A percentile compares a stretch with the other conserved stretches of the same genome.
Evolutionary conservation across 64 coral and sea anemone species (phyloP).

Genomic region (Astreopora myriophthalma): DNA sequence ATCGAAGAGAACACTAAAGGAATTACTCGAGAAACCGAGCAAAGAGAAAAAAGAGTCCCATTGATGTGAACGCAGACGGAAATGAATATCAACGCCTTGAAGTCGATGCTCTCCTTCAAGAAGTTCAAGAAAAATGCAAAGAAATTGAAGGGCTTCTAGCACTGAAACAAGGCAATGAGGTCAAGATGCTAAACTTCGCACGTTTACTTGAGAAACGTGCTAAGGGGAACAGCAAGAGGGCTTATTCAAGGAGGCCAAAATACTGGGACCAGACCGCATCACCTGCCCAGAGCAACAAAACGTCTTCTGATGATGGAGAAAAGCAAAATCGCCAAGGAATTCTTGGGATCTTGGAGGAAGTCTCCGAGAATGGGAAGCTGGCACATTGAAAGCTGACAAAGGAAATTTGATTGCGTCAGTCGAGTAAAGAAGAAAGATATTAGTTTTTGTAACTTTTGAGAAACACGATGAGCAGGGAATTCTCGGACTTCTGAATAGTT

Average conservation of each 20-base stretch:
- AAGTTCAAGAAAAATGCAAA: conserved; percentile 62
- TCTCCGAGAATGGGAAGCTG: background rate
- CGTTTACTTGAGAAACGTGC: background rate
- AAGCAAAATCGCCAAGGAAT: conserved; percentile 25
- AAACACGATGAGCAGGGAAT: background rate
- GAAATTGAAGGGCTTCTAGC: conserved; percentile 75
- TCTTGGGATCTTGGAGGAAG: conserved; percentile 30
- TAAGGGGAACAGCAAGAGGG: background rate
- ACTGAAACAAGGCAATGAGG: conserved; percentile 37
- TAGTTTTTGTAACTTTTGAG: conserved; percentile 23
- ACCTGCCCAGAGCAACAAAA: background rate
- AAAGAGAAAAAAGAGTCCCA: background rate
- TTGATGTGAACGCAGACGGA: background rate
- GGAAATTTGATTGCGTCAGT: background rate
- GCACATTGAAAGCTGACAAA: background rate
- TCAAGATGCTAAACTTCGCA: background rate
- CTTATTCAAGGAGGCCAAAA: background rate
- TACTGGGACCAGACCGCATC: background rate
- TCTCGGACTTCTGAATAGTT: background rate
- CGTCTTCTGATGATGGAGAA: background rate
- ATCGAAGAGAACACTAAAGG: background rate
- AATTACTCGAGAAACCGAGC: background rate
- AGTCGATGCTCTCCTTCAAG: conserved; percentile 65
- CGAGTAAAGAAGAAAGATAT: conserved; percentile 3
- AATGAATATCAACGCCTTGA: background rate